Base-by-base conservation (phyloP, 2,888 invertebrate species). In the Chrysina gloriosa region DNA sequence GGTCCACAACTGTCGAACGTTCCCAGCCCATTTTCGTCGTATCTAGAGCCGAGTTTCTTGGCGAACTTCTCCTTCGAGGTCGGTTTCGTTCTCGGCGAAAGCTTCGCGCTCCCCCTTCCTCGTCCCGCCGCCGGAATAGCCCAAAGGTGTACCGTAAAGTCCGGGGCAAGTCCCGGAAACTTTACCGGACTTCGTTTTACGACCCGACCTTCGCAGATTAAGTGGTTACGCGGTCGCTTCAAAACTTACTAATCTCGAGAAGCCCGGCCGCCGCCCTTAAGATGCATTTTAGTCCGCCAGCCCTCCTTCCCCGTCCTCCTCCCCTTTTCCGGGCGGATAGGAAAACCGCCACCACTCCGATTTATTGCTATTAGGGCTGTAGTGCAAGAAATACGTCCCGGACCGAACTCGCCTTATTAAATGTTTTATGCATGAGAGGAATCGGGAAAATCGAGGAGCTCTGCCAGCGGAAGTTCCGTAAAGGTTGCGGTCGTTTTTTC, bases 131-230 rank as follows among this genome's bases (percentile, higher is more conserved):
- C 69, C 70, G 71, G 71, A 73, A 69, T 72, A 69, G 70, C 70
- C 70, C 68, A 34, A 65, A 58, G 70, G 65, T 64, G 65, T 64
- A 75, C 77, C 75, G 77, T 78, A 78, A 78, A 78, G 77, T 73
- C 73, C 70, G 70, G 72, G 72, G 31, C 39, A 7, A 47, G n/a
- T 34, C 34, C 75, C 73, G 73, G 72, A 74, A 77, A 77, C 76
- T 76, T 76, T 75, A 76, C 78, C 76, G 77, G 77, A 77, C 76
- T 74, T 77, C 78, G 79, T 78, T 81, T 81, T 81, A 81, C 78
- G 81, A 79, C 79, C 79, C 78, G 80, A 81, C 81, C 81, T 79
- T 79, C 75, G 73, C 78, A 80, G 80, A 81, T 81, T 81, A 81
- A 81, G 80, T 78, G 80, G 80, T 81, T 79, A 80, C 79, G 80